These are phyloP conservation scores for Tauraco erythrolophus DNA, from an alignment of 2,113 vertebrate species.

Conservation along the genomic window DNA sequence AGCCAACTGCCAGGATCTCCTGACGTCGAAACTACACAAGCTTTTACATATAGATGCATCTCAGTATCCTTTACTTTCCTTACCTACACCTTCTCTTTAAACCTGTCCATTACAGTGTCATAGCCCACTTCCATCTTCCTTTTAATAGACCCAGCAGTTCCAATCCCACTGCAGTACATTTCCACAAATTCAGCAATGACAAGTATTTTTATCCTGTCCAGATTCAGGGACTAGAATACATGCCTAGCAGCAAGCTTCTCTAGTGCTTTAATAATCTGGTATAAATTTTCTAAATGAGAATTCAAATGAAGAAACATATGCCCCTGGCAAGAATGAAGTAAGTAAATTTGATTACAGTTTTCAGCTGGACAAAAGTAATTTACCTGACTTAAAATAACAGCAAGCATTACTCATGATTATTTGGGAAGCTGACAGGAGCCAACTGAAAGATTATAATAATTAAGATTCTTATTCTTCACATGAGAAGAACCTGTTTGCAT, in stretches of 20 bases:
- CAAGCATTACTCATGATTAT: background rate
- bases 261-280: background rate
- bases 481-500: background rate
- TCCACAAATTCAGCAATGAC: background rate
- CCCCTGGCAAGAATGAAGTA: background rate
- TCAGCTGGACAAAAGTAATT: background rate
- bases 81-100: background rate
- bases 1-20: background rate
- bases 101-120: background rate
- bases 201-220: background rate
- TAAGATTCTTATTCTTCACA: background rate
- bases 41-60: background rate
- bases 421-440: background rate
- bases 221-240: background rate
- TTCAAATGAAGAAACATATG: background rate
- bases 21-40: background rate
- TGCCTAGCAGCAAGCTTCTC: background rate
- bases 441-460: background rate
- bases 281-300: background rate
- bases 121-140: background rate
- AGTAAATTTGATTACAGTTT: background rate
- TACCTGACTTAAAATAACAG: background rate
- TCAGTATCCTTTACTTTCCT: background rate
- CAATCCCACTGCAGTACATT: background rate
- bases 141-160: background rate